Conservation (phyloP, 2,888 invertebrate genomes). For the Uloborus plumipes region DNA sequence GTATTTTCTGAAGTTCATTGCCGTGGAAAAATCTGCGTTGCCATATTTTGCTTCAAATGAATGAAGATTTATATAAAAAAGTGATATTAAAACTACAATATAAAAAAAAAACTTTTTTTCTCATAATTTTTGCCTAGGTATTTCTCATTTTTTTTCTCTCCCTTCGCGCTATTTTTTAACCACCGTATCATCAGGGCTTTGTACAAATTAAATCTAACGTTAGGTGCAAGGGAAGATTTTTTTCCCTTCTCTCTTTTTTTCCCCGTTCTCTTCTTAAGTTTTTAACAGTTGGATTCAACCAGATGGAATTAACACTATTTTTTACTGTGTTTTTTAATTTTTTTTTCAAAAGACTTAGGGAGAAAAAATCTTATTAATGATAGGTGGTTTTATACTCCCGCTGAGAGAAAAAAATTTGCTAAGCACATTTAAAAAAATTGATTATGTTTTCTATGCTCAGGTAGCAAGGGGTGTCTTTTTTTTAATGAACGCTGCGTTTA, state of each 20-base stretch:
- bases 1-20: constrained; percentile 56
- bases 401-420: constrained; percentile 32
- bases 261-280: constrained; percentile 39
- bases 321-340: constrained; percentile 22
- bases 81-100: constrained; percentile 10
- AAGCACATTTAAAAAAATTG: constrained; percentile 63
- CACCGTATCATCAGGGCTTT: constrained; percentile 57
- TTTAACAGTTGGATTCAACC: constrained; percentile 63
- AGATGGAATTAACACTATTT: constrained; percentile 62
- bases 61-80: constrained; percentile 44
- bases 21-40: constrained; percentile 53
- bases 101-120: constrained; percentile 15
- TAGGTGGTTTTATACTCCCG: constrained; percentile 51
- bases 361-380: constrained; percentile 63
- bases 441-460: constrained; percentile 58
- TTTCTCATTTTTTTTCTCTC: constrained; percentile 20
- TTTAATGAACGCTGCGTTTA: constrained; percentile 50
- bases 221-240: constrained; percentile 40
- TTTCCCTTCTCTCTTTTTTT: constrained; percentile 22
- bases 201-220: constrained; percentile 63
- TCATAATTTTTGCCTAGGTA: constrained; percentile 44
- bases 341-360: constrained; percentile 2
- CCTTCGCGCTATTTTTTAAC: constrained; percentile 40
- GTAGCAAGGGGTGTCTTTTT: constrained; percentile 43
- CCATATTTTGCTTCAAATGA: constrained; percentile 35